These are phyloP conservation scores for Oreohelix idahoensis DNA, from an alignment of 1,140 invertebrate genomes.

Conservation along the genomic window DNA sequence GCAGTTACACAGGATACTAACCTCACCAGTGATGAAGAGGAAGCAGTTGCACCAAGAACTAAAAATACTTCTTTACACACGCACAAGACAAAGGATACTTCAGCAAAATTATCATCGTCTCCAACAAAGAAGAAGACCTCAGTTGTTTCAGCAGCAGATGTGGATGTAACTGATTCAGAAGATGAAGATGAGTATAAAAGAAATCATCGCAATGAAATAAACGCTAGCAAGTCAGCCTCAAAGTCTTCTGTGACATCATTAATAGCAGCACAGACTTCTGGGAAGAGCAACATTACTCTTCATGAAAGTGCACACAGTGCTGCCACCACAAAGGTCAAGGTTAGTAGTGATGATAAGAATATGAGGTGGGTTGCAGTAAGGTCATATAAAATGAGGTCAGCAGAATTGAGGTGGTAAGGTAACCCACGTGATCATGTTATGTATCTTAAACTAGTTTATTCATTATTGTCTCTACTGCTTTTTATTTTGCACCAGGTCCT, in stretches of 20 bases:
- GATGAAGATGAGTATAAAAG: conserved; percentile 24
- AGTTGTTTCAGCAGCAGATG: conserved; percentile 25
- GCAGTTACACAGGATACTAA: conserved; percentile 48
- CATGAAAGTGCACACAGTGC: no score
- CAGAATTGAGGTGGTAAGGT: no score
- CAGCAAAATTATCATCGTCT: background rate
- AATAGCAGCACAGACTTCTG: no score
- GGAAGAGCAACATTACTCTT: no score
- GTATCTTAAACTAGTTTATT: no score
- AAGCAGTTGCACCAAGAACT: background rate
- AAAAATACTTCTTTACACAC: background rate
- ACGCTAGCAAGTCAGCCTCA: background rate
- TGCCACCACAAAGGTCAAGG: no score
- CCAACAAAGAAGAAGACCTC: conserved; percentile 3
- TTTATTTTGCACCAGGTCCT: no score
- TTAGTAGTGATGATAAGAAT: no score
- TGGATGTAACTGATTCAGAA: conserved; percentile 49
- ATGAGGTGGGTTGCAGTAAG: no score
- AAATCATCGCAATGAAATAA: background rate
- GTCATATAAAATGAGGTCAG: no score
- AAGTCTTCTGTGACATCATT: background rate
- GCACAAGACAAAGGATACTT: background rate
- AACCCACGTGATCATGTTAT: no score
- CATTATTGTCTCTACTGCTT: no score
- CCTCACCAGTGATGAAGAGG: conserved; percentile 65